phyloP scores from a whole-genome alignment of 2,797 vertebrate species.

The Pangasius djambal region DNA sequence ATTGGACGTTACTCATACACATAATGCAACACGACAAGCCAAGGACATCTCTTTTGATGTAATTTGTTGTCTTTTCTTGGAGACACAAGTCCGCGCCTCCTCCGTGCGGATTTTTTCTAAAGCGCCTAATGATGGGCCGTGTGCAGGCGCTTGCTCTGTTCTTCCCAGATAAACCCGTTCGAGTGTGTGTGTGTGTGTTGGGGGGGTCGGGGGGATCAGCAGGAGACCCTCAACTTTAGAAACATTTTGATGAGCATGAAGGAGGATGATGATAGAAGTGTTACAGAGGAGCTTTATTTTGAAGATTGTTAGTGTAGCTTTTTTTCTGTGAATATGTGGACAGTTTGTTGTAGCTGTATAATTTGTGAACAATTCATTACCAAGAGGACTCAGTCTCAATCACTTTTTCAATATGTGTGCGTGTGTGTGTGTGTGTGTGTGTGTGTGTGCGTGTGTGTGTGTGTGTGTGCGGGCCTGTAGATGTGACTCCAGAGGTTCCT shows the following conservation, averaged over 20 bases:
- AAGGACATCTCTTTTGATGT: constrained; percentile 66
- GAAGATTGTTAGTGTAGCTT: neutral
- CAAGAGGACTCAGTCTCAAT: neutral
- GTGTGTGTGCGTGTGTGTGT: neutral
- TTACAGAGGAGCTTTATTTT: neutral
- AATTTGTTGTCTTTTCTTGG: constrained; percentile 57
- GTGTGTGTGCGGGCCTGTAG: constrained; percentile 66
- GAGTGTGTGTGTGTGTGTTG: neutral
- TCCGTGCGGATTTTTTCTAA: constrained; percentile 40
- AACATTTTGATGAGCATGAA: constrained; percentile 34
- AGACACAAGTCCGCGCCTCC: constrained; percentile 52
- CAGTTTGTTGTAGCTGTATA: neutral
- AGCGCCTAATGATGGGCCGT: constrained; percentile 53
- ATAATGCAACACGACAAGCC: constrained; percentile 58
- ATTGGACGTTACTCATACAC: constrained; percentile 63
- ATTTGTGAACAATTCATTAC: neutral
- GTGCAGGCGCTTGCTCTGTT: constrained; percentile 32
- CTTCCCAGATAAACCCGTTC: constrained; percentile 33
- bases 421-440: neutral
- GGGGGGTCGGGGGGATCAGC: neutral
- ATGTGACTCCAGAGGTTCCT: constrained; percentile 91
- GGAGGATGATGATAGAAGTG: constrained; percentile 10
- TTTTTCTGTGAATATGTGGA: neutral
- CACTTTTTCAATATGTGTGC: neutral
- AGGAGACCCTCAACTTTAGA: constrained; percentile 31